Base-by-base conservation (phyloP, 2,113 vertebrate genomes). In the Chamaea fasciata region DNA sequence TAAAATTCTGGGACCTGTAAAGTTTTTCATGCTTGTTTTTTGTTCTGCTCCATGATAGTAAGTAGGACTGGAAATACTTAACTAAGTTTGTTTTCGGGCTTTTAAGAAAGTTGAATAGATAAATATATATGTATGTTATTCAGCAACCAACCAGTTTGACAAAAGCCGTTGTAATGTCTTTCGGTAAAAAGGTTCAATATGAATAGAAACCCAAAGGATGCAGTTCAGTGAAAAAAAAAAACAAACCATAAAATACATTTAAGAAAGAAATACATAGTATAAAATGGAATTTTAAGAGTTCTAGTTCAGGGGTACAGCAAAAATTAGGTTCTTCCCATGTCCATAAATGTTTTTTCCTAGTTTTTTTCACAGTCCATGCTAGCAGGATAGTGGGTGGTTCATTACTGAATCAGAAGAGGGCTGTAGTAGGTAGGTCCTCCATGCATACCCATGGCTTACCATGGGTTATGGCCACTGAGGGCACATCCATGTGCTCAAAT, bases 401-500 rank as follows among this genome's bases (percentile, higher is more conserved):
- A 14, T n/a, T 44, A 49, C 39, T 1, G 2, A 35, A 47, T 28
- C 7, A 41, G 70, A 52, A 35, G 44, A 39, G 42, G 27, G 19
- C 41, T 47, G 22, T 15, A 35, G 21, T 9, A 24, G 16, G 27
- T 55, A 35, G n/a, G 17, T 39, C n/a, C 49, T 44, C 24, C 22
- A 10, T 4, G 59, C 23, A 46, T 20, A 69, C 3, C 23, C 28
- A 7, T 16, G 26, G 44, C 19, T 17, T 46, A 2, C 46, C 6
- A 4, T 13, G 60, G 18, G 10, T 46, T 81, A 15, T 49, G 41
- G 53, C 49, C 37, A 10, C 44, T 35, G 68, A 81, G 89, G 46
- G 56, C n/a, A 33, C 21, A 27, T n/a, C 20, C 7, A 1, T 7
- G 12, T 49, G 13, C 42, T 57, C 0, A 0, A 59, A 52, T 13